Percentiles rank a stretch among this genome's conserved stretches.
Conservation (phyloP, 2,113 vertebrate genomes). For the Spheniscus mendiculus region DNA sequence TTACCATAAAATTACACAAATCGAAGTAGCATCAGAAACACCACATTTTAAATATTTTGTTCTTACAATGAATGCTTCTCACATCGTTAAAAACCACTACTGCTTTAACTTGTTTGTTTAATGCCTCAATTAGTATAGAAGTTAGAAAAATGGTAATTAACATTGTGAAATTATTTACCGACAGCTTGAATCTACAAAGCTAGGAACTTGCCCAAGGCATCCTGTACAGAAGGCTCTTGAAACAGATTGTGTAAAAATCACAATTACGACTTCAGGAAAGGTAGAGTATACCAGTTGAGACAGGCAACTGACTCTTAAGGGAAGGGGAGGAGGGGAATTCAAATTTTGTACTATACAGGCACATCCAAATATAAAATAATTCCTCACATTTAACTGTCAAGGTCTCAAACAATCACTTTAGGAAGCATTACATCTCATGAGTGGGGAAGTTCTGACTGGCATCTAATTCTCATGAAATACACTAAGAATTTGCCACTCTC, state of each 20-base stretch:
- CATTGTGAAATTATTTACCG: slow-evolving; percentile 62
- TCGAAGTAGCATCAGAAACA: slow-evolving; percentile 4
- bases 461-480: not conserved
- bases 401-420: not conserved
- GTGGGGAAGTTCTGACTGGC: not conserved
- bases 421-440: not conserved
- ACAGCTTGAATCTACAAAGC: slow-evolving; percentile 71
- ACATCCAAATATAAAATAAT: not conserved
- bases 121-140: slow-evolving; percentile 65
- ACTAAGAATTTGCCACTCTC: not conserved
- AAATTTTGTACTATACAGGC: not conserved
- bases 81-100: slow-evolving; percentile 18
- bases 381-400: not conserved
- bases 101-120: slow-evolving; percentile 64
- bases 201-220: slow-evolving; percentile 58
- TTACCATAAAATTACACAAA: slow-evolving; percentile 5
- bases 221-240: slow-evolving; percentile 64
- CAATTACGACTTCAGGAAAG: slow-evolving; percentile 44
- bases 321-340: not conserved
- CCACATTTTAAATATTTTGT: not conserved
- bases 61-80: not conserved
- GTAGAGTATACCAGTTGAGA: slow-evolving; percentile 48
- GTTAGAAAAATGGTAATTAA: slow-evolving; percentile 73
- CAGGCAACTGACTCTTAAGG: not conserved
- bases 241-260: slow-evolving; percentile 63